These are phyloP conservation scores for Bombus consobrinus DNA, from an alignment of 1,140 invertebrate genomes.

Conservation along the genomic window DNA sequence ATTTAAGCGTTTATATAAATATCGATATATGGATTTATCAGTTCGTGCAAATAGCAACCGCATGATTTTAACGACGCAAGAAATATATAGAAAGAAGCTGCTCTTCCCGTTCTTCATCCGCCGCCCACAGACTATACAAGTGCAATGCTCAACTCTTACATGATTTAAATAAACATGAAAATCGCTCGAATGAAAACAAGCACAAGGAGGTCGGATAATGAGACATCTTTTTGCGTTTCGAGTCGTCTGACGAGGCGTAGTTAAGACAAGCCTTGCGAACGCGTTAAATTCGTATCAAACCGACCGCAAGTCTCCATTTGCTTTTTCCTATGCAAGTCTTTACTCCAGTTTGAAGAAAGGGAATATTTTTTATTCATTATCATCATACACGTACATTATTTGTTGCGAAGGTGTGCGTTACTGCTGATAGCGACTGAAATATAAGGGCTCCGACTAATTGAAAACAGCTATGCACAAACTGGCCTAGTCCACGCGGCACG, in stretches of 20 bases:
- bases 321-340: not conserved
- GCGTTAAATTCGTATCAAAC: conserved; percentile 19
- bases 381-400: not conserved
- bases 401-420: not conserved
- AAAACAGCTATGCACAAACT: conserved; percentile 22
- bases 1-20: not conserved
- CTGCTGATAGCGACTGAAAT: not conserved
- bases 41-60: not conserved
- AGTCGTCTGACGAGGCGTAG: not conserved
- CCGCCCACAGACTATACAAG: not conserved
- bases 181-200: not conserved
- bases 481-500: too few relatives aligned
- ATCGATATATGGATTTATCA: not conserved
- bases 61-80: not conserved
- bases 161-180: conserved; percentile 1
- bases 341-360: not conserved
- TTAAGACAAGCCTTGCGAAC: not conserved
- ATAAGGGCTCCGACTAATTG: conserved; percentile 17
- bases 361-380: conserved; percentile 16
- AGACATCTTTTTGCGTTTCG: not conserved
- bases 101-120: not conserved
- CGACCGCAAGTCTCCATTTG: not conserved
- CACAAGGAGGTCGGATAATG: not conserved
- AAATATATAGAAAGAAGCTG: not conserved
- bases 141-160: not conserved